Conservation (phyloP, 2,888 invertebrate species). For the Limnephilus auricula region DNA sequence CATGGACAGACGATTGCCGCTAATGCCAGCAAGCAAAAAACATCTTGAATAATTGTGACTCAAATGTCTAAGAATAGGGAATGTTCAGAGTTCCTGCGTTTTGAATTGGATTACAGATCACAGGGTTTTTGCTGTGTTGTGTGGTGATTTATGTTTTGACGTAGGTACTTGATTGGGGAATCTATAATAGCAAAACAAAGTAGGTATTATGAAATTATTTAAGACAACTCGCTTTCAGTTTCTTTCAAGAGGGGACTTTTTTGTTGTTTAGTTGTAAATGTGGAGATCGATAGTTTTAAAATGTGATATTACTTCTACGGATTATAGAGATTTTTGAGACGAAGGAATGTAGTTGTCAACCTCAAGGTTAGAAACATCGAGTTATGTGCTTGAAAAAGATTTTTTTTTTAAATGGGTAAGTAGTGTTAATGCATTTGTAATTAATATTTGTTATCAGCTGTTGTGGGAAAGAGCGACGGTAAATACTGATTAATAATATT, state of each 20-base stretch:
- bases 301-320: too few relatives aligned
- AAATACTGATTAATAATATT: too few relatives aligned
- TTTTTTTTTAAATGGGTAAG: too few relatives aligned
- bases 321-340: too few relatives aligned
- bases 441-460: too few relatives aligned
- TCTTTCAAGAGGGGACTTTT: not conserved
- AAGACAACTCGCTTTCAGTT: not conserved
- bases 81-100: not conserved
- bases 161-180: not conserved
- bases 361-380: too few relatives aligned
- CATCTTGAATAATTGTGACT: slow-evolving; percentile 15
- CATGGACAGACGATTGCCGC: slow-evolving; percentile 12
- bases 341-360: too few relatives aligned
- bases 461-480: too few relatives aligned
- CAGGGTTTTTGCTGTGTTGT: not conserved
- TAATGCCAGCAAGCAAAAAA: not conserved
- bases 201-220: not conserved
- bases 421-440: too few relatives aligned
- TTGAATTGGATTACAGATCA: not conserved
- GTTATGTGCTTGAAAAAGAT: too few relatives aligned
- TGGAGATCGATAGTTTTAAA: too few relatives aligned
- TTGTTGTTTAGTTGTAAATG: too few relatives aligned
- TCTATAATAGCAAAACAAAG: not conserved
- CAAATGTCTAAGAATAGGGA: slow-evolving; percentile 16
- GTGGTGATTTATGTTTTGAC: not conserved